These are phyloP conservation scores for Lacerta bilineata DNA, from an alignment of 2,797 vertebrate species.

Conservation along the genomic window DNA sequence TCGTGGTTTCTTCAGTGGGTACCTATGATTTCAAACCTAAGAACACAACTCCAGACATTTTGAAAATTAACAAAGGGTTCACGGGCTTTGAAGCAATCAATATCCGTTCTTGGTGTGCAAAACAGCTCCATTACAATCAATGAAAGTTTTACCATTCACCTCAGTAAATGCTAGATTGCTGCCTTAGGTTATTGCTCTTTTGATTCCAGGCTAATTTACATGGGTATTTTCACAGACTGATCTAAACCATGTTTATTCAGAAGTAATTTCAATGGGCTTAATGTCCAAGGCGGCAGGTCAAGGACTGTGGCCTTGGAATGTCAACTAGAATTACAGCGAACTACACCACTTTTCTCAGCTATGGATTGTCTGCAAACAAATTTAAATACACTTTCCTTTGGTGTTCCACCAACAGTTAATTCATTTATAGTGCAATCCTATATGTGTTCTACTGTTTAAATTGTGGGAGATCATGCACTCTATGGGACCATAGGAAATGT, in stretches of 20 bases:
- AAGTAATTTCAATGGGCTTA: not conserved
- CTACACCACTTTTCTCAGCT: not conserved
- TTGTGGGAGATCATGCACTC: no score
- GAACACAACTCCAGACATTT: not conserved
- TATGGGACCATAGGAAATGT: no score
- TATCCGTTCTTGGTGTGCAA: not conserved
- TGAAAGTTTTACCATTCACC: not conserved
- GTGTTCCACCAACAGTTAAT: not conserved
- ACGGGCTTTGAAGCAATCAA: not conserved
- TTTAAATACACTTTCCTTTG: not conserved
- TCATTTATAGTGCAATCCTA: not conserved
- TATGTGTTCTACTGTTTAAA: no score
- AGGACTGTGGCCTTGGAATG: not conserved
- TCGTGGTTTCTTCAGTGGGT: not conserved
- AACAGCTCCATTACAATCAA: not conserved
- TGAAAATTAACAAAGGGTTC: not conserved
- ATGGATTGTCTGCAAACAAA: not conserved
- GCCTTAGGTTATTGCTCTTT: not conserved
- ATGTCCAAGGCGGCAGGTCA: not conserved
- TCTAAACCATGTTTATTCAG: constrained; percentile 3
- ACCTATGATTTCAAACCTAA: not conserved
- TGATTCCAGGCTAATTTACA: constrained; percentile 1
- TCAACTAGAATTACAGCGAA: not conserved
- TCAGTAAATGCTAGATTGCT: not conserved
- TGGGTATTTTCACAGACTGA: not conserved